Percentiles rank a stretch among this genome's conserved stretches.
These are phyloP conservation scores for Mya arenaria DNA, from an alignment of 1,140 invertebrate genomes.

Conservation along the genomic window DNA sequence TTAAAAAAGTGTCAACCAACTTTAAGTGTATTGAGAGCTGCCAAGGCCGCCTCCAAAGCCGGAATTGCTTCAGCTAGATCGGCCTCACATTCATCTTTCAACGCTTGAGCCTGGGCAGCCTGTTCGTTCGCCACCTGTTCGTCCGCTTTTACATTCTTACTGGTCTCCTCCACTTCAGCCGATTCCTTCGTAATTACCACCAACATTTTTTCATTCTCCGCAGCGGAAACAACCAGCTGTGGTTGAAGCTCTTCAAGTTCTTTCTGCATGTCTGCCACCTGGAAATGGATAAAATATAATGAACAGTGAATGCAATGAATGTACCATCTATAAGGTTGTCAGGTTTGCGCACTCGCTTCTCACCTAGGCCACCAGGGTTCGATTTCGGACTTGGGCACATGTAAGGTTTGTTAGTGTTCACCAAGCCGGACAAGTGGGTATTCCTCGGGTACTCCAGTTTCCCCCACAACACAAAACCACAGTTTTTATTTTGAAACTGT, in stretches of 20 bases:
- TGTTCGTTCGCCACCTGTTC: constrained; percentile 81
- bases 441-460: background rate
- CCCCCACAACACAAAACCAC: background rate
- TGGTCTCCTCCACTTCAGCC: constrained; percentile 77
- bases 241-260: constrained; percentile 81
- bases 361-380: too few species aligned
- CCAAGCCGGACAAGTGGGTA: too few species aligned
- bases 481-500: too few species aligned
- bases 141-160: constrained; percentile 77
- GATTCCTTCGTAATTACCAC: constrained; percentile 84
- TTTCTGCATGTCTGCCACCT: constrained; percentile 87
- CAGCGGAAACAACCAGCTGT: constrained; percentile 77
- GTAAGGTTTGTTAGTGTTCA: too few species aligned
- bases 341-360: too few species aligned
- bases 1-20: too few species aligned
- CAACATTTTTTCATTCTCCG: constrained; percentile 88
- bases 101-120: constrained; percentile 85
- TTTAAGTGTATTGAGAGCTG: constrained; percentile 81
- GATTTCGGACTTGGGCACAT: too few species aligned
- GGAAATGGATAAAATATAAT: too few species aligned
- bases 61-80: constrained; percentile 81
- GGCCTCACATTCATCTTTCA: constrained; percentile 86
- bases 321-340: too few species aligned
- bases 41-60: constrained; percentile 80
- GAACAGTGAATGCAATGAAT: too few species aligned